These are phyloP conservation scores for Scolopax mira DNA, from an alignment of 2,113 vertebrate genomes.

Conservation along the genomic window DNA sequence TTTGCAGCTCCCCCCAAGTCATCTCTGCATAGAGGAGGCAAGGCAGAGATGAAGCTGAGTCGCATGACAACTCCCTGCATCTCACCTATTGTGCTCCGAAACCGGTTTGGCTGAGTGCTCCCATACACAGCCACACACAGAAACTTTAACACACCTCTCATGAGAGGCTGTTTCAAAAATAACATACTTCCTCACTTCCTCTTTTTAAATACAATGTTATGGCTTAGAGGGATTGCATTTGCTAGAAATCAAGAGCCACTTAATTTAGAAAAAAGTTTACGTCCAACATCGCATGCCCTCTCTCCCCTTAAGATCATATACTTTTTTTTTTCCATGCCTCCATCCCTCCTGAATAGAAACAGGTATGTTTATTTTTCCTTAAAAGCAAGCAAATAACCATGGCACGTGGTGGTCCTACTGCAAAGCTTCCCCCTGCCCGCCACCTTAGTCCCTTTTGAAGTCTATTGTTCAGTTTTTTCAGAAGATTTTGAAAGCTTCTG, in stretches of 20 bases:
- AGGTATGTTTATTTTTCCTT: not conserved
- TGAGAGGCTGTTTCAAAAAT: not conserved
- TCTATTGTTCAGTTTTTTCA: not conserved
- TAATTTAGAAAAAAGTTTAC: not conserved
- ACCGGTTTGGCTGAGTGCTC: no score
- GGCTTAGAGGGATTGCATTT: not conserved
- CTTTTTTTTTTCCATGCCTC: not conserved
- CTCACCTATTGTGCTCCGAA: no score
- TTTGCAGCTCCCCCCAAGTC: no score
- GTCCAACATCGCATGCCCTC: not conserved
- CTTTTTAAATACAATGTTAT: not conserved
- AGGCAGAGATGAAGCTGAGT: no score
- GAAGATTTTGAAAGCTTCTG: constrained; percentile 7
- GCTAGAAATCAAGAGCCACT: not conserved
- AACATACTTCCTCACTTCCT: not conserved
- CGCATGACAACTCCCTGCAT: no score
- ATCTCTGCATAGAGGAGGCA: no score
- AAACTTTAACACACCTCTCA: not conserved
- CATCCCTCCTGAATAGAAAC: not conserved
- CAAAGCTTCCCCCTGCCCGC: not conserved
- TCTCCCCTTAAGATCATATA: not conserved
- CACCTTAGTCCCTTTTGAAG: not conserved
- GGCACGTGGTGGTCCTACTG: not conserved
- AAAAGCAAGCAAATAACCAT: not conserved
- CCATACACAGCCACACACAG: not conserved